These are phyloP conservation scores for Himalopsyche japonica DNA, from an alignment of 2,888 invertebrate species.

Conservation along the genomic window DNA sequence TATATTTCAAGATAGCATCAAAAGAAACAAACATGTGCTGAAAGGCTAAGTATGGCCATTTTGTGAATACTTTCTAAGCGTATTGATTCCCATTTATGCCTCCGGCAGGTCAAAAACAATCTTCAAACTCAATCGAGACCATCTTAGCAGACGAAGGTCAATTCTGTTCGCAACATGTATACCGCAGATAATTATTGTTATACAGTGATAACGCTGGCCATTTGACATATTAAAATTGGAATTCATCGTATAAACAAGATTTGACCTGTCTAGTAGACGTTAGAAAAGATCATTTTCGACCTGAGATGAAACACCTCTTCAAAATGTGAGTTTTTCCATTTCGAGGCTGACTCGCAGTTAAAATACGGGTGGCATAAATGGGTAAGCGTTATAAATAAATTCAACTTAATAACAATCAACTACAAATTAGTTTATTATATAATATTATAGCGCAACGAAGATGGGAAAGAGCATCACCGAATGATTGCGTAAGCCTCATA, in stretches of 20 bases:
- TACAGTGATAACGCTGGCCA: background rate
- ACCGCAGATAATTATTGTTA: background rate
- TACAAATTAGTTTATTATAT: background rate
- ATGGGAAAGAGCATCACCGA: background rate
- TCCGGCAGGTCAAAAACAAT: background rate
- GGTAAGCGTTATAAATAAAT: background rate
- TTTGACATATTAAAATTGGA: background rate
- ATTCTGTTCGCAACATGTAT: background rate
- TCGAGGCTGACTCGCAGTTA: background rate
- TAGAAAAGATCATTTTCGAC: background rate
- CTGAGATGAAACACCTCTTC: background rate
- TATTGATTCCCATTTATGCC: background rate
- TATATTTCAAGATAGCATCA: too few species aligned
- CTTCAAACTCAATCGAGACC: background rate
- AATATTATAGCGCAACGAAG: background rate
- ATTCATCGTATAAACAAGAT: background rate
- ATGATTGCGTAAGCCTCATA: background rate
- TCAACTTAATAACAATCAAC: background rate
- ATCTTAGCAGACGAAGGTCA: background rate
- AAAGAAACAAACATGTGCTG: too few species aligned
- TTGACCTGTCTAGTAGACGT: background rate
- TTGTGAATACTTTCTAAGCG: background rate
- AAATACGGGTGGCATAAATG: background rate
- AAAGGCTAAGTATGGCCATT: too few species aligned
- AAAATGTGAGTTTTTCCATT: background rate